Percentiles rank a stretch among this genome's conserved stretches.
Evolutionary conservation across 2,113 vertebrate genomes (phyloP).

Genomic region (Eurystomus gularis): DNA sequence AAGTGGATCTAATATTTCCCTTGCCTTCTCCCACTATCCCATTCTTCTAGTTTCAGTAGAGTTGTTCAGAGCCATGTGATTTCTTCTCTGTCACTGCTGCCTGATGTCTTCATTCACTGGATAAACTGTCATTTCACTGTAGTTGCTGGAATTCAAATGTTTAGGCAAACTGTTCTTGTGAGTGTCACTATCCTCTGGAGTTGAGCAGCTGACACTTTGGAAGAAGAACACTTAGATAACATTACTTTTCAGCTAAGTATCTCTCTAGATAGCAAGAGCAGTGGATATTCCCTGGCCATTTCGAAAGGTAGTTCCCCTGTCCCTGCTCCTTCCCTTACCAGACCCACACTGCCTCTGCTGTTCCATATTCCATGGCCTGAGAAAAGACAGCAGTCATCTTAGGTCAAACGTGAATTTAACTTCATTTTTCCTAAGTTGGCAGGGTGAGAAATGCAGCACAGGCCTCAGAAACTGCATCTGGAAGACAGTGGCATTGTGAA

Average conservation of each 20-base stretch:
- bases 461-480: not conserved
- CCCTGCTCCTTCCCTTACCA: not conserved
- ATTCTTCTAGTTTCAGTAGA: not conserved
- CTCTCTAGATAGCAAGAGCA: not conserved
- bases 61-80: not conserved
- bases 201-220: not conserved
- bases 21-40: not conserved
- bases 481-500: not conserved
- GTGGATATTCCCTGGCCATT: not conserved
- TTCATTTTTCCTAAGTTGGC: not conserved
- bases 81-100: not conserved
- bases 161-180: not conserved
- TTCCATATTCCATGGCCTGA: not conserved
- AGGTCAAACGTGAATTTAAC: not conserved
- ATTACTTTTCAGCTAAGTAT: not conserved
- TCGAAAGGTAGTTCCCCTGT: not conserved
- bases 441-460: not conserved
- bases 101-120: not conserved
- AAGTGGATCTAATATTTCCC: not conserved
- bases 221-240: not conserved
- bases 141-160: not conserved
- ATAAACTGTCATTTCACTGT: not conserved
- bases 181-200: not conserved
- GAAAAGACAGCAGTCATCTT: not conserved
- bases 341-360: not conserved